Conservation (phyloP, 2,113 vertebrate genomes). For the Dipodomys stephensi region DNA sequence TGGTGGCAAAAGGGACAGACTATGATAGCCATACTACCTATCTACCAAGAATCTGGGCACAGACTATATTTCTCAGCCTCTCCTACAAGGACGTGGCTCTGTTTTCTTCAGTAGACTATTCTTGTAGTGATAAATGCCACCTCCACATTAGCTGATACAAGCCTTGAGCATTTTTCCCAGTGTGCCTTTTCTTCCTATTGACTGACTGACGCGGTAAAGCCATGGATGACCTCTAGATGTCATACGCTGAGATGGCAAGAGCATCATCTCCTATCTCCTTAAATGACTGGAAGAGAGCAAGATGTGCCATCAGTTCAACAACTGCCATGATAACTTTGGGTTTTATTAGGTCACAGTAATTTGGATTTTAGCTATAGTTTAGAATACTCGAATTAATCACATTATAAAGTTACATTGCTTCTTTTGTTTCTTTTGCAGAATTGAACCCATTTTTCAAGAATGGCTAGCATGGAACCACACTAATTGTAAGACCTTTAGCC, state of each 20-base stretch:
- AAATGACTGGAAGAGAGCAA: neutral
- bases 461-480: neutral
- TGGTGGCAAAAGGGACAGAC: neutral
- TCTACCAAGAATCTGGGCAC: neutral
- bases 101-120: neutral
- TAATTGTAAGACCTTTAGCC: neutral
- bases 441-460: slow-evolving; percentile 4
- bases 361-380: neutral
- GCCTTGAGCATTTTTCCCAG: neutral
- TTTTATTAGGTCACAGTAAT: neutral
- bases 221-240: neutral
- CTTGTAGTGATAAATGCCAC: neutral
- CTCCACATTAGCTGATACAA: slow-evolving; percentile 12
- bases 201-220: neutral
- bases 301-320: neutral
- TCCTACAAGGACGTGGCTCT: neutral
- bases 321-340: neutral
- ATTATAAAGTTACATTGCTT: neutral
- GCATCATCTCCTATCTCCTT: neutral
- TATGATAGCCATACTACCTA: neutral
- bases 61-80: neutral
- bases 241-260: neutral
- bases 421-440: neutral
- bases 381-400: neutral
- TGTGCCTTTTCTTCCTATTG: neutral